Evolutionary conservation across 2,888 invertebrate species (phyloP), one percentile per base, ranked within the genome.

Genomic region (Parnassius glacialis): DNA sequence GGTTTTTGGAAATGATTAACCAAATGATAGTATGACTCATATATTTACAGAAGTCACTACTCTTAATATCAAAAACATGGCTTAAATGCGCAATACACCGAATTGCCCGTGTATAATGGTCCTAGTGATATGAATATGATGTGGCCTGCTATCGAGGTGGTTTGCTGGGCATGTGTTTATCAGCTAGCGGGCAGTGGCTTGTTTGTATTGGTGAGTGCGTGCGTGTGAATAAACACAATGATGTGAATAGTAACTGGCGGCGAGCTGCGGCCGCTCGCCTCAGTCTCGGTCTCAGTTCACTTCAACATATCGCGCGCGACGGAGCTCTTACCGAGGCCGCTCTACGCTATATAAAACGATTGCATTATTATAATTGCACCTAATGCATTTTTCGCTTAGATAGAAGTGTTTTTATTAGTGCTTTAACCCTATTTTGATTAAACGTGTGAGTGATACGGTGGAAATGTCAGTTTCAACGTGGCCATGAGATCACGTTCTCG

Each of bases 161-260:
- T 56, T 64, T 61, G 66, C 57, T 60, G 66, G 62, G 64, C 67
- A 59, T 69, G 68, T 71, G 70, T 74, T 74, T 74, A 73, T 75
- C 74, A 69, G 71, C 64, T 67, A 64, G 65, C 65, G 67, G 69
- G 69, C 78, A 74, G 76, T 74, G 76, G 77, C 75, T 82, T 84
- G 86, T 87, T 88, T 86, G 87, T 87, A 82, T 84, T 83, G 79
- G 83, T 84, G 81, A 79, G 83, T 87, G 86, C 83, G 89, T 85
- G 83, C 83, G 82, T 83, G 86, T 87, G 85, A 83, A 79, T 73
- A 82, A 80, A 79, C 78, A 81, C 80, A 78, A 80, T 89, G 87
- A 89, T 87, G 90, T 88, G 90, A 88, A 90, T 48, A 48, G 48
- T 87, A 84, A 79, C 83, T 85, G 86, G 83, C 81, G 78, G 82